A percentile compares a stretch with the other conserved stretches of the same genome.
Conservation (phyloP, 2,797 vertebrate species). For the Pangasius macronema region DNA sequence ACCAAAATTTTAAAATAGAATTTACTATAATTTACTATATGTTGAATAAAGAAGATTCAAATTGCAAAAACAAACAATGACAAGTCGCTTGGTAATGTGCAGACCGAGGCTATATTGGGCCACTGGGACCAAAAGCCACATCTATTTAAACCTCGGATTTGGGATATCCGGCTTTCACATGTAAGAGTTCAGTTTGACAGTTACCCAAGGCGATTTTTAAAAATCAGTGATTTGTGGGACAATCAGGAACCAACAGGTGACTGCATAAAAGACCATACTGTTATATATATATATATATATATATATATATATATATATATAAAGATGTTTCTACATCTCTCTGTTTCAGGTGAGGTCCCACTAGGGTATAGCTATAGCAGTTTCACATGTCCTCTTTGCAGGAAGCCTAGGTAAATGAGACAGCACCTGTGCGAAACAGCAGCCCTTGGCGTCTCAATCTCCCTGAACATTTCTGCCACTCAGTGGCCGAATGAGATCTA, state of each 20-base stretch:
- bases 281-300: not conserved
- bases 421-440: slow-evolving; percentile 37
- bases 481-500: slow-evolving; percentile 72
- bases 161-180: slow-evolving; percentile 70
- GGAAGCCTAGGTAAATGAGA: not conserved
- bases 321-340: not conserved
- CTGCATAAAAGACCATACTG: not conserved
- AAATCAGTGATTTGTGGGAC: not conserved
- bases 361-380: not conserved
- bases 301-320: not conserved
- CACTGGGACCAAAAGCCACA: slow-evolving; percentile 73
- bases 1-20: too few relatives aligned
- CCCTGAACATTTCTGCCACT: slow-evolving; percentile 81
- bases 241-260: not conserved
- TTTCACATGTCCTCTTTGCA: not conserved
- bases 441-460: slow-evolving; percentile 51
- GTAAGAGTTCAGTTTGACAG: slow-evolving; percentile 58
- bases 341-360: not conserved
- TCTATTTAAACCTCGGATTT: slow-evolving; percentile 76
- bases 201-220: slow-evolving; percentile 60
- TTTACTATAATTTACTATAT: slow-evolving; percentile 35
- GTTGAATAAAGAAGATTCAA: slow-evolving; percentile 59
- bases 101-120: slow-evolving; percentile 67
- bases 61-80: slow-evolving; percentile 73
- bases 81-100: slow-evolving; percentile 63